These are phyloP conservation scores for Clostera curtula DNA, from an alignment of 2,888 invertebrate genomes.

Conservation along the genomic window DNA sequence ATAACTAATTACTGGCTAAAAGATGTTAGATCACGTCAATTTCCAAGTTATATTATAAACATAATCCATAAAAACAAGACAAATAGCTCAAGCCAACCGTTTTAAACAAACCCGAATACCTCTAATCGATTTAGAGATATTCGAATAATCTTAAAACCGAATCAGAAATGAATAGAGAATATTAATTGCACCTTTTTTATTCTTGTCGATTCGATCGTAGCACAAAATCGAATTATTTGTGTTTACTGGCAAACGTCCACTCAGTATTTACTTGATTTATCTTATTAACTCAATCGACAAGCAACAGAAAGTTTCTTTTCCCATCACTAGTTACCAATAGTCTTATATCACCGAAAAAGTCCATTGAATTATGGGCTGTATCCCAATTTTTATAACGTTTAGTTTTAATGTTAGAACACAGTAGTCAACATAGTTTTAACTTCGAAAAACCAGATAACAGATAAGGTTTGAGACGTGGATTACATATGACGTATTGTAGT, in stretches of 20 bases:
- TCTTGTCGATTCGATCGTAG: constrained; percentile 39
- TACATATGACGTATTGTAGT: constrained; percentile 17
- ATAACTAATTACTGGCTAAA: no score
- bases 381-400: constrained; percentile 23
- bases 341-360: constrained; percentile 23
- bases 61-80: no score
- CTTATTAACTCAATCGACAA: constrained; percentile 56
- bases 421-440: constrained; percentile 47
- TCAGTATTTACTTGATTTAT: constrained; percentile 53
- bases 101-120: constrained; percentile 10
- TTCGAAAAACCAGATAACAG: constrained; percentile 58
- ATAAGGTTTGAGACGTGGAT: constrained; percentile 38
- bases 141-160: constrained; percentile 17
- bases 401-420: constrained; percentile 24
- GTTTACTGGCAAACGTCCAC: constrained; percentile 40
- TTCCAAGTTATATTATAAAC: no score
- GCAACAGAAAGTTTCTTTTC: constrained; percentile 33
- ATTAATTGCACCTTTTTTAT: constrained; percentile 29
- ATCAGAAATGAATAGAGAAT: constrained; percentile 28
- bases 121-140: constrained; percentile 17
- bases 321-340: constrained; percentile 26
- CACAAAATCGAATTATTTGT: constrained; percentile 41
- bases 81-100: neutral
- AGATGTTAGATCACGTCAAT: no score
- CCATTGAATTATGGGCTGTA: constrained; percentile 31